Evolutionary conservation across 1,140 invertebrate genomes (phyloP).

Genomic region (Drosophila varians): DNA sequence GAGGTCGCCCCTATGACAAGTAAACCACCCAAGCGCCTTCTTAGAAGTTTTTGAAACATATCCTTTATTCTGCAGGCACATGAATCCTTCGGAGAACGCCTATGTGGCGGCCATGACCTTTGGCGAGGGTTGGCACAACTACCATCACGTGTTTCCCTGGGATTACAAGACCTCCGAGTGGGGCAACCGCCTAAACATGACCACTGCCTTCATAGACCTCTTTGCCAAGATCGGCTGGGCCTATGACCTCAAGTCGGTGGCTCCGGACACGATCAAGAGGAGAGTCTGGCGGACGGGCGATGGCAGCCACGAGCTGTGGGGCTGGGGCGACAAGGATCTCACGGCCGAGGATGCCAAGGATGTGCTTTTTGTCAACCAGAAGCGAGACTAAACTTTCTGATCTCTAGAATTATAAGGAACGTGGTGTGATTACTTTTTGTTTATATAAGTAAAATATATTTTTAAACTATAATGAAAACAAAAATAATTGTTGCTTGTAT

Average conservation of each 20-base stretch:
- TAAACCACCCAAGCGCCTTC: constrained; percentile 39
- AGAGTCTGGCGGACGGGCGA: constrained; percentile 91
- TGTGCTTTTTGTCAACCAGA: background rate
- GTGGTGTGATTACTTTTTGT: background rate
- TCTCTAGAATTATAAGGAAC: background rate
- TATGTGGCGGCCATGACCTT: constrained; percentile 88
- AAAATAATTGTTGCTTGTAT: too few species aligned
- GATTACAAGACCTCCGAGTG: constrained; percentile 95
- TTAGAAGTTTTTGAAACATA: background rate
- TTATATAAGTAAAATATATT: background rate
- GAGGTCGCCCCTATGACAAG: constrained; percentile 95
- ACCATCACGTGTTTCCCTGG: constrained; percentile 97
- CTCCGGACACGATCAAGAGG: constrained; percentile 88
- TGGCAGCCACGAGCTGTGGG: constrained; percentile 91
- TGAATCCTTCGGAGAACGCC: constrained; percentile 89
- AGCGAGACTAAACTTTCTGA: background rate
- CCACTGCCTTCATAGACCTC: constrained; percentile 93
- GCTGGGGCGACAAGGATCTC: constrained; percentile 91
- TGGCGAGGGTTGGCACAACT: constrained; percentile 97
- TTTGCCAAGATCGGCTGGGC: constrained; percentile 93
- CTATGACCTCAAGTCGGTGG: constrained; percentile 94
- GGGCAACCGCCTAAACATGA: constrained; percentile 92
- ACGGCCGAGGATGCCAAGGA: background rate
- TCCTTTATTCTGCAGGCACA: constrained; percentile 84
- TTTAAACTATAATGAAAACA: background rate